Evolutionary conservation across 2,113 vertebrate genomes (phyloP), one percentile per base, ranked within the genome.

Genomic region (Gorsachius goisagi): DNA sequence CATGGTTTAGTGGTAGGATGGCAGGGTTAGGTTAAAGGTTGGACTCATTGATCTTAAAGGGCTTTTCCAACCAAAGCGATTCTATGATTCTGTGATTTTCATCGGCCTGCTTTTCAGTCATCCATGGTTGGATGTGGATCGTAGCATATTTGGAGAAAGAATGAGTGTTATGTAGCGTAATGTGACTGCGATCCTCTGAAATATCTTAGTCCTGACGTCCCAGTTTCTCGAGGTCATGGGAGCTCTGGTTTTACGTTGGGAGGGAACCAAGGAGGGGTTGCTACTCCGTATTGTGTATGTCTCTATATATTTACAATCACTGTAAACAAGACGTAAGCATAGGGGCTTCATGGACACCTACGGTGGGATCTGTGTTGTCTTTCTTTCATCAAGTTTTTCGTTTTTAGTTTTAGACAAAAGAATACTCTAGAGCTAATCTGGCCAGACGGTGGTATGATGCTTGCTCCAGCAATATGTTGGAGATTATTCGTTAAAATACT

Each of bases 181-280:
- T 1, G 1, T 68, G 73, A 69, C 30, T 27, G 59, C 1, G 2
- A 45, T 64, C 27, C 21, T 66, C 35, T 73, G 41, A 69, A 56
- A 28, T 63, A 10, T 7, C 45, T 62, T 39, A 6, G 33, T 37
- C 33, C 12, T n/a, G 4, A 28, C 0, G 1, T 74, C 44, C 26
- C 7, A 3, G 18, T 75, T 37, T 35, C 44, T 85, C 44, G 60
- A 74, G 23, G 28, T 88, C 33, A 6, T 2, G 6, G 53, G 62
- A 45, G 4, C 41, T 82, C 41, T 60, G 63, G 26, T 15, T 45
- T 19, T 62, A n/a, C 9, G 1, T 39, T 8, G 0, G 17, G 22
- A 50, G 15, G 37, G 44, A 64, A 11, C 20, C 27, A 23, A 55
- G 52, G 30, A 64, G 49, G 28, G n/a, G n/a, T 49, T 81, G 26